Conservation (phyloP, 2,888 invertebrate species). For the Thysanoteuthis rhombus region DNA sequence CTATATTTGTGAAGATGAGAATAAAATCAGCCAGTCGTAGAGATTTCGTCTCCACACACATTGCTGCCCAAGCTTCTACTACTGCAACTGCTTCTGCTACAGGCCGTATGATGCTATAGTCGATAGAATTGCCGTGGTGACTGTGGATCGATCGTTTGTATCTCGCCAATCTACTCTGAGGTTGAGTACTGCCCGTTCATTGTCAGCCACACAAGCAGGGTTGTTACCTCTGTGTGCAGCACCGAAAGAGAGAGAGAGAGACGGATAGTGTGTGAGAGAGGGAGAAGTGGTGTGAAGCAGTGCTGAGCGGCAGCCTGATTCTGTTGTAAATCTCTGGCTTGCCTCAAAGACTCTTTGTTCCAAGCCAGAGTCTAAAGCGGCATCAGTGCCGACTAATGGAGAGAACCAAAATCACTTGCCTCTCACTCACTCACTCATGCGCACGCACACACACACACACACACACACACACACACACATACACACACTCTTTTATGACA, state of each 20-base stretch:
- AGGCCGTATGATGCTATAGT: background rate
- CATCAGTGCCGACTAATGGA: background rate
- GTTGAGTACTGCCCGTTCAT: background rate
- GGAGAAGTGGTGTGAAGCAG: background rate
- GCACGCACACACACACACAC: no score
- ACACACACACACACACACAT: no score
- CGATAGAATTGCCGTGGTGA: background rate
- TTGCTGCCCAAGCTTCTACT: background rate
- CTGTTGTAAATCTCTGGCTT: background rate
- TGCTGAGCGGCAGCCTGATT: background rate
- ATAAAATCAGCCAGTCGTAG: background rate
- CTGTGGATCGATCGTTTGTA: background rate
- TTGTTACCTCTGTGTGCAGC: background rate
- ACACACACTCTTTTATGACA: no score
- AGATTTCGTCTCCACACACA: background rate
- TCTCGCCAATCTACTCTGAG: constrained; percentile 12
- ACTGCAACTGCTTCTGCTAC: background rate
- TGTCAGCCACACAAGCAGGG: constrained; percentile 12
- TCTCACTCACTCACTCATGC: no score
- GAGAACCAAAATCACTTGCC: background rate
- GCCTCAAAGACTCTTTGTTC: constrained; percentile 12
- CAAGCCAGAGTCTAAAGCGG: background rate
- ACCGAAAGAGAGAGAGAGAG: no score
- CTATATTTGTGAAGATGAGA: background rate
- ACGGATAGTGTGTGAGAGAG: no score